Conservation (phyloP, 2,113 vertebrate genomes). For the Xerus inauris region DNA sequence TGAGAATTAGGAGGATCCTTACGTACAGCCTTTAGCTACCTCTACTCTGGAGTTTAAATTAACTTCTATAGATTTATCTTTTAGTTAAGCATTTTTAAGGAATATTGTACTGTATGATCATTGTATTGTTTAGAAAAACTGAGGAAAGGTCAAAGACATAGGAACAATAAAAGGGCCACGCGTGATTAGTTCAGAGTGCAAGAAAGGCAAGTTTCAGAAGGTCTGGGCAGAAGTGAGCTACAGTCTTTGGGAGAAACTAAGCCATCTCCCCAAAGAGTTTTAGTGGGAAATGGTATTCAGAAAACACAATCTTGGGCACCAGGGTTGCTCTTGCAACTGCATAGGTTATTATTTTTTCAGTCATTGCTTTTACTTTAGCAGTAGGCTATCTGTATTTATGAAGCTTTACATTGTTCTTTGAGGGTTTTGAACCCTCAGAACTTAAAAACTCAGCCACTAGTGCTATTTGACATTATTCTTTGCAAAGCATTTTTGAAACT, state of each 20-base stretch:
- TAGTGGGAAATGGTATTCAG: neutral
- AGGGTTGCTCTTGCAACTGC: neutral
- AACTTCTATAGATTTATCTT: constrained; percentile 4
- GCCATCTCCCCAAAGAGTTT: neutral
- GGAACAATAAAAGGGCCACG: neutral
- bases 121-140: constrained; percentile 3
- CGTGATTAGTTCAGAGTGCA: neutral
- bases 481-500: constrained; percentile 47
- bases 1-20: constrained; percentile 12
- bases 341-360: neutral
- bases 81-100: neutral
- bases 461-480: neutral
- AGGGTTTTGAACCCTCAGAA: neutral
- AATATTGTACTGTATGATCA: neutral
- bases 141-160: neutral
- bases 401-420: neutral
- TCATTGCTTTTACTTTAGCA: neutral
- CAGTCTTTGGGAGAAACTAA: neutral
- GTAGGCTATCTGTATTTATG: neutral
- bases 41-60: neutral
- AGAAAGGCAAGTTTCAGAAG: neutral
- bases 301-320: neutral
- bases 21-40: neutral
- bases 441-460: neutral
- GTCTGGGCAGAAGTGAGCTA: neutral